phyloP scores from a whole-genome alignment of 2,888 invertebrate species.

The Eretmocerus hayati region DNA sequence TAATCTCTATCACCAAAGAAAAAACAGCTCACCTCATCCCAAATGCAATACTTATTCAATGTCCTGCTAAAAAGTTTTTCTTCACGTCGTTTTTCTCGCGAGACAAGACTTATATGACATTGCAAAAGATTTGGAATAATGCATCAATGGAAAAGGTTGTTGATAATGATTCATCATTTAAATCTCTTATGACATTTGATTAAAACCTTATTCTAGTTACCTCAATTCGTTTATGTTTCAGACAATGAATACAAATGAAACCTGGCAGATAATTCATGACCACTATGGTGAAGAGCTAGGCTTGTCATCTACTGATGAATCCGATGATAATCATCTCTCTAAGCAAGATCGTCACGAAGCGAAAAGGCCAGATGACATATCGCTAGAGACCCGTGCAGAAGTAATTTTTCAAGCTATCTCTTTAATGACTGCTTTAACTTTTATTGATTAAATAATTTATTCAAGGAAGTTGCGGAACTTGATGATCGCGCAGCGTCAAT shows the following conservation, averaged over 20 bases:
- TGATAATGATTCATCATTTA: no score
- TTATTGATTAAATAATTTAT: no score
- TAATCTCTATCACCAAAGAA: conserved; percentile 89
- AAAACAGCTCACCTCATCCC: conserved; percentile 92
- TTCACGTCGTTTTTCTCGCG: conserved; percentile 90
- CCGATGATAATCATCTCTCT: conserved; percentile 68
- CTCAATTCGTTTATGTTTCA: conserved; percentile 36
- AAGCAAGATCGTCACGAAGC: no score
- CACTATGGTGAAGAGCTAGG: conserved; percentile 93
- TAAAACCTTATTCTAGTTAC: no score
- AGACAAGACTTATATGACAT: conserved; percentile 91
- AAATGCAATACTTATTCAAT: conserved; percentile 86
- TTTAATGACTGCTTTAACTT: no score
- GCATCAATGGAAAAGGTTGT: conserved; percentile 82
- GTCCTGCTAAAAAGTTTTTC: conserved; percentile 79
- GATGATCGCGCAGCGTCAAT: no score
- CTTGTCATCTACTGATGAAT: conserved; percentile 87
- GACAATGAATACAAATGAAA: conserved; percentile 54
- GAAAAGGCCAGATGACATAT: no score
- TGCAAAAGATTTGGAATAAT: conserved; percentile 95
- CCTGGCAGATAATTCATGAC: conserved; percentile 73
- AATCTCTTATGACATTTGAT: conserved; percentile 1
- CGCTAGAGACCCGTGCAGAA: no score
- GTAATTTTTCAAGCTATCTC: no score
- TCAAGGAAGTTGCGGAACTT: no score